Evolutionary conservation across 2,888 invertebrate species (phyloP).

Genomic region (Ctenicera cuprea): DNA sequence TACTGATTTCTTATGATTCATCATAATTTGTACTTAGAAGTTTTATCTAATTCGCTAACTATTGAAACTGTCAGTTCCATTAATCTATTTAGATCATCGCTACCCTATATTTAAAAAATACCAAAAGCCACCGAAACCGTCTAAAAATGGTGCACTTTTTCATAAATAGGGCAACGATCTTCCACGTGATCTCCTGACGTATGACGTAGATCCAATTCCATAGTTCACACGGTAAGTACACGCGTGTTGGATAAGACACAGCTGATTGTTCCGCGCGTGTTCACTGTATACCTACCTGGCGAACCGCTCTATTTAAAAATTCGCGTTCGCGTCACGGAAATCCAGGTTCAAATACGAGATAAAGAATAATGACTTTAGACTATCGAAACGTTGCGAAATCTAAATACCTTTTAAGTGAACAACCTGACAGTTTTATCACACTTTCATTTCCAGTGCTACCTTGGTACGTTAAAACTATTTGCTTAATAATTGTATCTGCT

Average conservation of each 20-base stretch:
- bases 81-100: too few species aligned
- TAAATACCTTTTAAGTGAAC: constrained; percentile 1
- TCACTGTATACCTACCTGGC: not conserved
- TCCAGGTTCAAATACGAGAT: constrained; percentile 29
- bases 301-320: constrained; percentile 26
- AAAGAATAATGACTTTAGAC: constrained; percentile 34
- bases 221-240: constrained; percentile 1
- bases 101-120: too few species aligned
- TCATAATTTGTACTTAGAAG: too few species aligned
- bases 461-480: constrained; percentile 7
- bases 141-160: not conserved
- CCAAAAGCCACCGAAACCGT: not conserved
- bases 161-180: constrained; percentile 18
- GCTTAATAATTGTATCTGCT: too few species aligned
- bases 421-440: not conserved
- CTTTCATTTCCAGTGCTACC: not conserved
- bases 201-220: not conserved
- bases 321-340: constrained; percentile 24
- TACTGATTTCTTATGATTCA: too few species aligned
- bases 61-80: too few species aligned
- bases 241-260: constrained; percentile 21
- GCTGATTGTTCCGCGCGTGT: constrained; percentile 8
- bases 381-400: not conserved
- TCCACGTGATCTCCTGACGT: not conserved
- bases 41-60: too few species aligned